Evolutionary conservation across 2,888 invertebrate genomes (phyloP).

Genomic region (Drosophila macrospina): DNA sequence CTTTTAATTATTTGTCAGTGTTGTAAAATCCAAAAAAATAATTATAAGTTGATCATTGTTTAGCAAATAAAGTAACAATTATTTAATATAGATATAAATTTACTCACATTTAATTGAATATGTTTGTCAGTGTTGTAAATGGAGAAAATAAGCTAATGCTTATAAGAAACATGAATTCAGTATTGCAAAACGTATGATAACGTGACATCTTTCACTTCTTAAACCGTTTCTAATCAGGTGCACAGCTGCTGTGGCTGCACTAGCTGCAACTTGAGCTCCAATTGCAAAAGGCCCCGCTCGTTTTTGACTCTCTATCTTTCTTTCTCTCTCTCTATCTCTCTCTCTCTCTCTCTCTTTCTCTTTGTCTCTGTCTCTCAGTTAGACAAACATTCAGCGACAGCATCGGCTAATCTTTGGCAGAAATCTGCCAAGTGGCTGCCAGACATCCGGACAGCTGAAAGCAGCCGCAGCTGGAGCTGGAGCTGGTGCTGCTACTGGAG

Average conservation of each 20-base stretch:
- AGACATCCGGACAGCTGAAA: conserved; percentile 55
- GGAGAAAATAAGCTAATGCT: too few species aligned
- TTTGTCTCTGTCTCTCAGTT: conserved; percentile 24
- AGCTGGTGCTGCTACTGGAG: conserved; percentile 3
- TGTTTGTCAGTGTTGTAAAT: too few species aligned
- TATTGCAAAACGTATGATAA: background rate
- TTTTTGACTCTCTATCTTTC: conserved; percentile 1
- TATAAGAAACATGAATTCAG: background rate
- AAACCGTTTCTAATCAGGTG: conserved; percentile 26
- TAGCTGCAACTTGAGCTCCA: conserved; percentile 12
- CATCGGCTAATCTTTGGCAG: conserved; percentile 61
- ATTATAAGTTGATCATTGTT: too few species aligned
- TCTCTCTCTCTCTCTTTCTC: background rate
- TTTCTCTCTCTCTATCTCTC: too few species aligned
- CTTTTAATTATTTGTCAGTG: too few species aligned
- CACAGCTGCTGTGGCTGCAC: conserved; percentile 23
- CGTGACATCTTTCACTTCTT: too few species aligned
- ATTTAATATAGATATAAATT: too few species aligned
- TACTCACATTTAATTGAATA: too few species aligned
- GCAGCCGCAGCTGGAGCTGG: conserved; percentile 26
- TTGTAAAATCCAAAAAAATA: too few species aligned
- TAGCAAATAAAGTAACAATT: too few species aligned
- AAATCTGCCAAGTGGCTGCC: conserved; percentile 61
- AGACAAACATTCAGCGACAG: conserved; percentile 65
- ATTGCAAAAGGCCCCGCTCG: conserved; percentile 12